Evolutionary conservation across 2,113 vertebrate genomes (phyloP), one percentile per base, ranked within the genome.

Genomic region (Saiga tatarica): DNA sequence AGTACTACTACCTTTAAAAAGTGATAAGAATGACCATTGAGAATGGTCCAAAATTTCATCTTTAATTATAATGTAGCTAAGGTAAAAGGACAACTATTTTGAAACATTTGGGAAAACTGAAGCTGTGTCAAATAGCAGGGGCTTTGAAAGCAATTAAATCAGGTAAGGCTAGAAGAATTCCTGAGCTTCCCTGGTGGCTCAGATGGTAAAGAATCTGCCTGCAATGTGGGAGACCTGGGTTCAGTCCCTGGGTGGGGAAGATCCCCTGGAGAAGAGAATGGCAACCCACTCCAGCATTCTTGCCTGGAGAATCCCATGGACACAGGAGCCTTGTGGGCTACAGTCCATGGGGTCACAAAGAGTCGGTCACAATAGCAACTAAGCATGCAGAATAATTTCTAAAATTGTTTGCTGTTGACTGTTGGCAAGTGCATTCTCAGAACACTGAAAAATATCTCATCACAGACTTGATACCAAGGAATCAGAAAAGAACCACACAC

Each of bases 311-410:
- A 71, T 71, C 19, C n/a, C 67, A 39, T 21, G 19, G 67, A 71
- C 19, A 71, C n/a, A 71, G 19, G 10, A n/a, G 5, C n/a, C 19
- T 71, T 36, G 67, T 5, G 9, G n/a, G n/a, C 67, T 6, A 6
- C 67, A 23, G 19, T 12, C 19, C 19, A 23, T 6, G n/a, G n/a
- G 2, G 67, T 71, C n/a, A 39, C 9, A 21, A 71, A 36, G n/a
- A 12, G 19, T 71, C 19, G 0, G 5, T 21, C 10, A 12, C 2
- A 0, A 23, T 5, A 39, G n/a, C 67, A 71, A 23, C 19, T 39
- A 39, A 71, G 19, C 67, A 23, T 21, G n/a, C 19, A 13, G 30
- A 53, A 9, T 42, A 88, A 47, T 47, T 45, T 3, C 36, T 33
- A 39, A 23, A 52, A 19, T 25, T 71, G 7, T 85, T 62, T 85